phyloP scores from a whole-genome alignment of 1,140 invertebrate genomes.

The Meteorus sp. region DNA sequence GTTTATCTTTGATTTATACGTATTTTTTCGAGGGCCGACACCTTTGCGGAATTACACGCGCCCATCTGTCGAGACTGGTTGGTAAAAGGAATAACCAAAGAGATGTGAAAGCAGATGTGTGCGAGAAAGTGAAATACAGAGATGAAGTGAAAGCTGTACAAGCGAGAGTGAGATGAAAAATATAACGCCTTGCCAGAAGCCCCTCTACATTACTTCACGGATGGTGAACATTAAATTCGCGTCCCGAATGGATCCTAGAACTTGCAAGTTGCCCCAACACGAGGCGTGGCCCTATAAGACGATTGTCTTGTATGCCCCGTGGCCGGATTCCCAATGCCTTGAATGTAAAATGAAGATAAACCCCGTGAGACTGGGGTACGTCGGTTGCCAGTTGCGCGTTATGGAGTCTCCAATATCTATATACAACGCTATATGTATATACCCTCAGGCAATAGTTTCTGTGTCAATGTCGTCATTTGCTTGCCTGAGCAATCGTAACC shows the following conservation, averaged over 20 bases:
- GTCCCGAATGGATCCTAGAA: conserved; percentile 7
- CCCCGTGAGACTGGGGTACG: conserved; percentile 26
- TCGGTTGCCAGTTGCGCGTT: conserved; percentile 12
- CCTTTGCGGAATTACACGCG: background rate
- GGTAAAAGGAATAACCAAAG: no score
- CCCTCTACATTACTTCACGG: background rate
- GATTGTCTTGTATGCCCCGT: conserved; percentile 32
- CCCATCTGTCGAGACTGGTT: conserved; percentile 7
- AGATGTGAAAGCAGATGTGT: background rate
- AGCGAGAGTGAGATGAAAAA: background rate
- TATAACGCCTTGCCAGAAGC: background rate
- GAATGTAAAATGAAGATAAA: conserved; percentile 43
- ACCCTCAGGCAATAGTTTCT: background rate
- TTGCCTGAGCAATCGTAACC: background rate
- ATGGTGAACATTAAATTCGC: background rate
- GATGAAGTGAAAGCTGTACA: background rate
- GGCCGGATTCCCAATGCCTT: conserved; percentile 32
- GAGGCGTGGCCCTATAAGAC: conserved; percentile 32
- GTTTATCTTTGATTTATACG: conserved; percentile 37
- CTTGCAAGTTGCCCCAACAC: background rate
- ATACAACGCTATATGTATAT: background rate
- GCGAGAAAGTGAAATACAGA: background rate
- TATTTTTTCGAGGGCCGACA: conserved; percentile 11
- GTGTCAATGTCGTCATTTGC: background rate
- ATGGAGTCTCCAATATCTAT: background rate